Conservation (phyloP, 2,888 invertebrate genomes). For the Pollenia griseotomentosa region DNA sequence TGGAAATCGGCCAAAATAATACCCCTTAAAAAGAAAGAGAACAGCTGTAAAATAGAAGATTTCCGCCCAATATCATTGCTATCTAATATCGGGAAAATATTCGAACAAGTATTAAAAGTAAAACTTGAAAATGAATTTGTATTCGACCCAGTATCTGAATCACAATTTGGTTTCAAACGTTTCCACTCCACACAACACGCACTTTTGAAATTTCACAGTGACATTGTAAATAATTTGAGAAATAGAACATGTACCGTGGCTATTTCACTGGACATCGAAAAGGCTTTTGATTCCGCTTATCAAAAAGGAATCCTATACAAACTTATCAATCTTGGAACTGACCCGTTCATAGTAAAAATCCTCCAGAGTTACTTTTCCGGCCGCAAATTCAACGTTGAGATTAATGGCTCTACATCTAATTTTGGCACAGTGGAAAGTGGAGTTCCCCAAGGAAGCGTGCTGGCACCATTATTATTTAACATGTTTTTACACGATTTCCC, state of each 20-base stretch:
- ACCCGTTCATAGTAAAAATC: constrained; percentile 21
- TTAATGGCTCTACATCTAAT: neutral
- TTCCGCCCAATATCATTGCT: neutral
- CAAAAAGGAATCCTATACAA: constrained; percentile 48
- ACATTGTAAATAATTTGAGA: constrained; percentile 47
- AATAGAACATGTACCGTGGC: constrained; percentile 51
- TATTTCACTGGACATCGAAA: constrained; percentile 51
- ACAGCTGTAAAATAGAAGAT: neutral
- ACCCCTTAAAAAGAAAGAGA: constrained; percentile 3
- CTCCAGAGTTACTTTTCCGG: constrained; percentile 30
- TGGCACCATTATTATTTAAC: constrained; percentile 33
- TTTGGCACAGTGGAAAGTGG: constrained; percentile 15
- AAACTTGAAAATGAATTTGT: constrained; percentile 38
- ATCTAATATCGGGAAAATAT: constrained; percentile 36
- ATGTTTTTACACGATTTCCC: constrained; percentile 25
- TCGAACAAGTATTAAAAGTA: constrained; percentile 30
- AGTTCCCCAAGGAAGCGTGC: constrained; percentile 51
- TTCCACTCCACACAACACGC: constrained; percentile 45
- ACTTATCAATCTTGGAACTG: constrained; percentile 14
- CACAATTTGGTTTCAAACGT: constrained; percentile 60
- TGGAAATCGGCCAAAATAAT: constrained; percentile 30
- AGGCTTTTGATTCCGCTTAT: constrained; percentile 50
- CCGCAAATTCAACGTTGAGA: constrained; percentile 31
- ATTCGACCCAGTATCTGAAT: constrained; percentile 32
- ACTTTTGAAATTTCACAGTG: constrained; percentile 61